Evolutionary conservation across 2,113 vertebrate species (phyloP).

Genomic region (Rhea pennata): DNA sequence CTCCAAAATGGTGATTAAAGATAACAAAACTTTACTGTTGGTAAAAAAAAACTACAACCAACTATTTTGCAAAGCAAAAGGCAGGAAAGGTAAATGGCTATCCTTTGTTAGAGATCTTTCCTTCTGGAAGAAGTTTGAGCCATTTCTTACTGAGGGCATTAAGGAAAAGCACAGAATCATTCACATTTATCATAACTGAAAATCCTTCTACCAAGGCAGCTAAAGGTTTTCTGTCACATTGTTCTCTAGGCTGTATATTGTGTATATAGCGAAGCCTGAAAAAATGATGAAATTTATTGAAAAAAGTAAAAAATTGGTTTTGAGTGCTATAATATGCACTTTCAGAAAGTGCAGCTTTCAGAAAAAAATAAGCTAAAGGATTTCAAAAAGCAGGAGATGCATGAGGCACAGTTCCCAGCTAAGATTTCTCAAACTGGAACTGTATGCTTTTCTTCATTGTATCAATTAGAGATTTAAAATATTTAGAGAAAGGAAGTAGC

Average conservation of each 20-base stretch:
- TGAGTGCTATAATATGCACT: background rate
- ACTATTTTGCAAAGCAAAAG: background rate
- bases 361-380: background rate
- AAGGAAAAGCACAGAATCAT: background rate
- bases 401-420: background rate
- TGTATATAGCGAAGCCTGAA: too few relatives aligned
- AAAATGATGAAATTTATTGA: background rate
- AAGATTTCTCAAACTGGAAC: background rate
- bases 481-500: background rate
- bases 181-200: background rate
- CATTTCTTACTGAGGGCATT: background rate
- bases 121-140: background rate
- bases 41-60: background rate
- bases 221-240: constrained; percentile 14
- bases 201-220: background rate
- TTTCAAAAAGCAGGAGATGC: background rate
- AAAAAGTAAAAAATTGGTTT: background rate
- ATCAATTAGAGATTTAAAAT: background rate
- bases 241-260: background rate
- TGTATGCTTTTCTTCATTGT: background rate
- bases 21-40: background rate
- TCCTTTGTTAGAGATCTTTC: background rate
- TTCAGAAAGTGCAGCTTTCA: too few relatives aligned
- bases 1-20: background rate
- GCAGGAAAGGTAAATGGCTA: background rate